Percentiles rank a stretch among this genome's conserved stretches.
These are phyloP conservation scores for Nyctereutes procyonoides DNA, from an alignment of 2,113 vertebrate species.

Conservation along the genomic window DNA sequence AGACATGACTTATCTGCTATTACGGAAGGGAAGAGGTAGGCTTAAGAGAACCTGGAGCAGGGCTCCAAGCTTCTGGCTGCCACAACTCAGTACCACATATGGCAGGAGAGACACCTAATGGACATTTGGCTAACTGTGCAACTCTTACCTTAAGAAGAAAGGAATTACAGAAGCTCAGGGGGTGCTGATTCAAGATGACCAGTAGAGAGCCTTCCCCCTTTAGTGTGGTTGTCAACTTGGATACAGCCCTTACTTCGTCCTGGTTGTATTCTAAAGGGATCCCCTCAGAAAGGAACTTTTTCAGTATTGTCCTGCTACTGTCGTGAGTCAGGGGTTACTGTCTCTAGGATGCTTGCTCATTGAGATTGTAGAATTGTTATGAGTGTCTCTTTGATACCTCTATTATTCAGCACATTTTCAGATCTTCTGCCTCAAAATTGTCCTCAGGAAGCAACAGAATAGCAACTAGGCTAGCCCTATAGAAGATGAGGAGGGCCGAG, in stretches of 20 bases:
- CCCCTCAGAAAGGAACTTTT: neutral
- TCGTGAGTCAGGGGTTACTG: neutral
- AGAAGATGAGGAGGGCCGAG: neutral
- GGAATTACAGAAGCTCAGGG: neutral
- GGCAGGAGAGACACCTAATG: constrained; percentile 39
- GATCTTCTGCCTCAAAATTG: neutral
- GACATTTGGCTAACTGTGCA: constrained; percentile 7
- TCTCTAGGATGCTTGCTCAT: neutral
- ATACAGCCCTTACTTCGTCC: neutral
- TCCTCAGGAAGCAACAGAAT: neutral
- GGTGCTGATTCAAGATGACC: neutral
- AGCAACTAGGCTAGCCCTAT: neutral
- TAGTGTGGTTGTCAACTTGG: neutral
- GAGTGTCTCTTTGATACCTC: neutral
- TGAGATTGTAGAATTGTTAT: neutral
- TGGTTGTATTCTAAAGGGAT: neutral
- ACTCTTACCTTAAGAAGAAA: neutral
- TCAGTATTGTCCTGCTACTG: neutral
- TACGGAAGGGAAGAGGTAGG: neutral
- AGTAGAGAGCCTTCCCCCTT: neutral
- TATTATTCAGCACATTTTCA: neutral
- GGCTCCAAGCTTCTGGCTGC: neutral
- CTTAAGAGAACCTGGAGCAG: neutral
- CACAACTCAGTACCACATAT: neutral
- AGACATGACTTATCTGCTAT: neutral